Percentiles rank a stretch among this genome's conserved stretches.
These are phyloP conservation scores for Troides oblongomaculatus DNA, from an alignment of 2,888 invertebrate species.

Conservation along the genomic window DNA sequence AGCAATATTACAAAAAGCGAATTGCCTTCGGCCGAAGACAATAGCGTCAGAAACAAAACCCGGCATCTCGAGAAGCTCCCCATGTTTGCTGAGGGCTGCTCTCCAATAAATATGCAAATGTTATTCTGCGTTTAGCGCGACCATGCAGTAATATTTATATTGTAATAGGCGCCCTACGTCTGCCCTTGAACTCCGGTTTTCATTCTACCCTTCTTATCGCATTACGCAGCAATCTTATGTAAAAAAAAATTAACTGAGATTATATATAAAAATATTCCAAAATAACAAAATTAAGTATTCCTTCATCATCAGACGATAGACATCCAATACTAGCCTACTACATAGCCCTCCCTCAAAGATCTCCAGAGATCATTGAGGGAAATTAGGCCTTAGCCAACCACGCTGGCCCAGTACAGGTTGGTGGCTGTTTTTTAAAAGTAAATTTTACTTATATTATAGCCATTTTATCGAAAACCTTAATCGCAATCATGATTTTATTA, in stretches of 20 bases:
- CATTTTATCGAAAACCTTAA: no score
- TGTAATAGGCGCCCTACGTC: conserved; percentile 59
- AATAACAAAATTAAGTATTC: no score
- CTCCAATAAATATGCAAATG: conserved; percentile 78
- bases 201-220: conserved; percentile 44
- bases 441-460: no score
- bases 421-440: no score
- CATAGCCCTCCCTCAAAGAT: no score
- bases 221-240: background rate
- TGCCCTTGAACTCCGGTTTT: conserved; percentile 67
- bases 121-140: conserved; percentile 70
- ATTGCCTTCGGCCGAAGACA: conserved; percentile 62
- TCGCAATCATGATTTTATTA: no score
- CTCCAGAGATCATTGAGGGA: no score
- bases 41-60: conserved; percentile 73
- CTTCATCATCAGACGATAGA: no score
- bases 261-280: background rate
- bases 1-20: conserved; percentile 33
- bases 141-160: conserved; percentile 76
- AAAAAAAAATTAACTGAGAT: background rate
- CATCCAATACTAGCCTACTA: no score
- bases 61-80: conserved; percentile 56
- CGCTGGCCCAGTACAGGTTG: no score
- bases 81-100: conserved; percentile 71
- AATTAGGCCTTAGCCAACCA: no score